These are phyloP conservation scores for Drosophila engyochracea DNA, from an alignment of 2,888 invertebrate genomes.

Conservation along the genomic window DNA sequence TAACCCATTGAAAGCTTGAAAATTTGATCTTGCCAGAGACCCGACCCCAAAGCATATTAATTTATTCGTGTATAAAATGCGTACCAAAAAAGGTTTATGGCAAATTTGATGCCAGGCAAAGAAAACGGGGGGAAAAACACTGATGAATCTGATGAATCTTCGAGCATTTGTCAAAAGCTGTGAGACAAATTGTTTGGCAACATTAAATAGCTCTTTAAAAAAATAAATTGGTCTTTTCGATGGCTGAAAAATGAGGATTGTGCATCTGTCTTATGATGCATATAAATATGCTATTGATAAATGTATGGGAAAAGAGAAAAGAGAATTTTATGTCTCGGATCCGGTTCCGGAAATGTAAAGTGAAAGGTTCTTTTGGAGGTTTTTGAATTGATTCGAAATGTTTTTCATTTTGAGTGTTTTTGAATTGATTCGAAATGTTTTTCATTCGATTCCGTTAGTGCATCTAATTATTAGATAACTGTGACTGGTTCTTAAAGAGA, in stretches of 20 bases:
- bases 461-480: background rate
- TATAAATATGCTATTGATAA: background rate
- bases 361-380: background rate
- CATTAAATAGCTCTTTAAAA: slow-evolving; percentile 12
- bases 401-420: background rate
- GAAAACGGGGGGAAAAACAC: slow-evolving; percentile 45
- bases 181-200: slow-evolving; percentile 45
- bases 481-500: background rate
- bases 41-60: slow-evolving; percentile 26
- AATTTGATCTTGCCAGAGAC: background rate
- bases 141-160: slow-evolving; percentile 57
- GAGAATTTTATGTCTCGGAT: background rate
- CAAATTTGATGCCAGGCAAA: slow-evolving; percentile 38
- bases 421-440: background rate
- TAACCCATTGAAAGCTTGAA: slow-evolving; percentile 23
- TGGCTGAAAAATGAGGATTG: background rate
- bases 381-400: background rate
- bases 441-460: background rate
- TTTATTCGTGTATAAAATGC: slow-evolving; percentile 49
- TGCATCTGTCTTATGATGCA: background rate
- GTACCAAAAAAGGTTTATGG: slow-evolving; percentile 50
- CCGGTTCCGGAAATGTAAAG: background rate
- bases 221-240: background rate
- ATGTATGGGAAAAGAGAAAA: background rate
- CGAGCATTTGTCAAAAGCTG: slow-evolving; percentile 51